Evolutionary conservation across 2,888 invertebrate species (phyloP), one percentile per base, ranked within the genome.

Genomic region (Deladenus siricidicola): DNA sequence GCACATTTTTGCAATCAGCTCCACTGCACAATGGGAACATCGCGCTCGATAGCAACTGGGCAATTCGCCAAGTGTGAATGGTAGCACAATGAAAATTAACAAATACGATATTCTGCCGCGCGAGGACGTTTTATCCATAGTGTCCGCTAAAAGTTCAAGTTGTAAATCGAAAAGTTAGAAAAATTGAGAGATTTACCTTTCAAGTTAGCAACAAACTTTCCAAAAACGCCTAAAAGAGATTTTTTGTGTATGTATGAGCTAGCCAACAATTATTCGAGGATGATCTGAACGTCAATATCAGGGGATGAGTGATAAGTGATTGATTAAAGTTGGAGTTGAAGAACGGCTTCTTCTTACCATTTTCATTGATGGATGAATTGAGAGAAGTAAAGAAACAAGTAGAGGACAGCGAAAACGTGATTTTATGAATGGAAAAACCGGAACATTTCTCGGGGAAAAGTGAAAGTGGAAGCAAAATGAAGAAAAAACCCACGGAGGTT

Each of bases 21-120:
- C 70, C 26, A 74, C 71, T 3, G 68, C 68, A 56, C 76, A 76
- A 57, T 76, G 76, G 26, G 69, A 64, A 56, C 76, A 76, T 62
- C 72, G 63, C 6, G 76, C 76, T 17, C 75, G 63, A 6, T 65
- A 60, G 51, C 76, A 76, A 10, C 71, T 70, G 19, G 75, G 75
- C 54, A 77, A 60, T 62, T 76, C 76, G 30, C 55, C 64, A n/a
- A n/a, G n/a, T n/a, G n/a, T n/a, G n/a, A n/a, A n/a, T n/a, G n/a
- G n/a, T n/a, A n/a, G n/a, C n/a, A n/a, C n/a, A n/a, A n/a, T n/a
- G n/a, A n/a, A n/a, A n/a, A n/a, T n/a, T n/a, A n/a, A n/a, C n/a
- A n/a, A n/a, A n/a, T n/a, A n/a, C n/a, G n/a, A n/a, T n/a, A n/a
- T n/a, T n/a, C n/a, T n/a, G n/a, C n/a, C n/a, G n/a, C n/a, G n/a